Conservation (phyloP, 2,888 invertebrate genomes). For the Tenodera sinensis region DNA sequence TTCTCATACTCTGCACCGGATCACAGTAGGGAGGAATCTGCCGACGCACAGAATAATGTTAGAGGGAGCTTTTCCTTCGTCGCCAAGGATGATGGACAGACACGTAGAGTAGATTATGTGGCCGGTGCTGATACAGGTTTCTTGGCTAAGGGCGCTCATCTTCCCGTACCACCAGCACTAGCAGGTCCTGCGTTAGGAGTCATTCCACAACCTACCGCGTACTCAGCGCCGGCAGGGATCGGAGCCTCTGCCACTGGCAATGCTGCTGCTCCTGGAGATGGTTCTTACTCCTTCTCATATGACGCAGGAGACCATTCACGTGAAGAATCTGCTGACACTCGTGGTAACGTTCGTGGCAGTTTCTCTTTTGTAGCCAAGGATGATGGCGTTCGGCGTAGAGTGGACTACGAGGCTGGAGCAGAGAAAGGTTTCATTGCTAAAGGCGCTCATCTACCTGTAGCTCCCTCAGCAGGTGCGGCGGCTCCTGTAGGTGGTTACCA, state of each 20-base stretch:
- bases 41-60: conserved; percentile 34
- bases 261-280: conserved; percentile 28
- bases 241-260: neutral
- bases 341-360: conserved; percentile 34
- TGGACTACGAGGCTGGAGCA: conserved; percentile 33
- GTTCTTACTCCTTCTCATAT: conserved; percentile 36
- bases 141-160: conserved; percentile 34
- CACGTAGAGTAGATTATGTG: conserved; percentile 31
- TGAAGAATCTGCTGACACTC: conserved; percentile 31
- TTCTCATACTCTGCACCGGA: conserved; percentile 31
- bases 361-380: conserved; percentile 33
- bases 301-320: conserved; percentile 33
- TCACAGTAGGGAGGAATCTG: conserved; percentile 28
- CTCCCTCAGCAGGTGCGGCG: neutral
- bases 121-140: conserved; percentile 35
- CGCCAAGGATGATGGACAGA: conserved; percentile 34
- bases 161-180: conserved; percentile 33
- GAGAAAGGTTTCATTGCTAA: conserved; percentile 33
- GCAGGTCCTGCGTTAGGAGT: neutral
- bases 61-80: conserved; percentile 34
- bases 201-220: neutral
- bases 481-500: neutral
- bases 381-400: conserved; percentile 24
- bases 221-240: neutral
- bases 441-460: conserved; percentile 30